Evolutionary conservation across 2,113 vertebrate species (phyloP).

Genomic region (Grantiella picta): DNA sequence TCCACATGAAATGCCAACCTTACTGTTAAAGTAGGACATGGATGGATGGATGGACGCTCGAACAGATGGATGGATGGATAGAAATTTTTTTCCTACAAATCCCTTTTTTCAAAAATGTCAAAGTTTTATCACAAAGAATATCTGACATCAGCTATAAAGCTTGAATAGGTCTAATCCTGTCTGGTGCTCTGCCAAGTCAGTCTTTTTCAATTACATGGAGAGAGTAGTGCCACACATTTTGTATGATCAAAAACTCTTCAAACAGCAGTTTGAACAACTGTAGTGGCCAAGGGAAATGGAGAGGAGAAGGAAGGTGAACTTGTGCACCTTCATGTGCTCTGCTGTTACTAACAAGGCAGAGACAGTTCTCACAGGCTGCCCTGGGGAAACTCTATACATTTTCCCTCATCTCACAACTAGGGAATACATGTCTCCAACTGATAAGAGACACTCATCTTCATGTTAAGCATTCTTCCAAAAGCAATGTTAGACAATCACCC

Average conservation of each 20-base stretch:
- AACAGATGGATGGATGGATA: background rate
- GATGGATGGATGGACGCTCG: background rate
- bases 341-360: background rate
- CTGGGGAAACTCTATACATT: background rate
- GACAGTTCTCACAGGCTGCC: background rate
- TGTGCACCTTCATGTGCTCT: background rate
- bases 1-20: background rate
- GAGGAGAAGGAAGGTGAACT: background rate
- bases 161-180: background rate
- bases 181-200: background rate
- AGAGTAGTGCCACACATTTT: background rate
- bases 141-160: background rate
- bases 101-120: background rate
- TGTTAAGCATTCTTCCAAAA: background rate
- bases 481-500: background rate
- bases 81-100: background rate
- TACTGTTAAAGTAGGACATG: background rate
- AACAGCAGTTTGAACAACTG: background rate
- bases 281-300: background rate
- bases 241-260: fast-evolving
- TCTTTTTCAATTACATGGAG: background rate
- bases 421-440: background rate
- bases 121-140: background rate
- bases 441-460: background rate
- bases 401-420: background rate